These are phyloP conservation scores for Trachelus troglodyta DNA, from an alignment of 2,888 invertebrate genomes.

Conservation along the genomic window DNA sequence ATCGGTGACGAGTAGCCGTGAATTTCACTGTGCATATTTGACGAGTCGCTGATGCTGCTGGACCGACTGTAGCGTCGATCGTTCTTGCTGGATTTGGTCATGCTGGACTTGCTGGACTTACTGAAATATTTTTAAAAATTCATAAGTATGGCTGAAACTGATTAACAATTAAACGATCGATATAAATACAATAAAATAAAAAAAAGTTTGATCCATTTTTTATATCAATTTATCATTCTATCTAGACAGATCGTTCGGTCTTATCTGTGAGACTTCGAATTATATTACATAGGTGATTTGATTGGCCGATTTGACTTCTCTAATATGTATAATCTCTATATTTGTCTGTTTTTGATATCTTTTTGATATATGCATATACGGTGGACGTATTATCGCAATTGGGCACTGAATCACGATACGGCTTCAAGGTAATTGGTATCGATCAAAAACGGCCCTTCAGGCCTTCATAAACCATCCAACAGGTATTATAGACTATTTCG, in stretches of 20 bases:
- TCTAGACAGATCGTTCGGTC: background rate
- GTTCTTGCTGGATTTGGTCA: constrained; percentile 54
- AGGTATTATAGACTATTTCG: background rate
- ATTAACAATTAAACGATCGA: background rate
- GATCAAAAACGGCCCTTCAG: background rate
- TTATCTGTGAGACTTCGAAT: background rate
- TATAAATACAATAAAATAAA: background rate
- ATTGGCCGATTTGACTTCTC: background rate
- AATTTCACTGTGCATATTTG: constrained; percentile 61
- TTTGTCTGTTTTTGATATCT: background rate
- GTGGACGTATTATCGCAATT: background rate
- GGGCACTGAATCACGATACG: background rate
- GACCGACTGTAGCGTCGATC: constrained; percentile 61
- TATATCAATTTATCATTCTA: background rate
- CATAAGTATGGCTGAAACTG: accelerated
- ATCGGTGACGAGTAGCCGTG: constrained; percentile 61
- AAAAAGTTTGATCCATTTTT: background rate
- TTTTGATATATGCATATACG: background rate
- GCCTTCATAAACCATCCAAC: background rate
- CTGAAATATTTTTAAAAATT: background rate
- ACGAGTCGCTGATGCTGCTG: constrained; percentile 62
- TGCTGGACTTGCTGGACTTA: background rate
- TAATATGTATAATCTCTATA: accelerated
- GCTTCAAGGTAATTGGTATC: background rate
- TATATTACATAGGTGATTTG: background rate